Base-by-base conservation (phyloP, 2,113 vertebrate species). In the Cariama cristata region DNA sequence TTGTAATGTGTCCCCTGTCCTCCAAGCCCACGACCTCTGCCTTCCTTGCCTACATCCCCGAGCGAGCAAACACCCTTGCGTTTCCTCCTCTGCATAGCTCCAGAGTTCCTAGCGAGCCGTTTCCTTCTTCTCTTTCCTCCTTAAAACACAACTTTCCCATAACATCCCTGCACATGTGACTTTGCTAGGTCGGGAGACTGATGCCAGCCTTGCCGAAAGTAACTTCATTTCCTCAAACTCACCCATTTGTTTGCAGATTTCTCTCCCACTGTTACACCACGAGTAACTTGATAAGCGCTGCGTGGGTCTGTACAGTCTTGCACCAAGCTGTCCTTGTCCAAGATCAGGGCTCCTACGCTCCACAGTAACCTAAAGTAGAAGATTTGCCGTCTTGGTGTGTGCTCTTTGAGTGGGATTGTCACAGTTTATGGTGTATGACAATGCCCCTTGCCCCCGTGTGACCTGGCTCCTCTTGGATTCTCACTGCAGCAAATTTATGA, bases 201-300 rank as follows among this genome's bases (percentile, higher is more conserved):
- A n/a, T 38, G 22, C 27, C 44, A 35, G 53, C 40, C 30, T 32
- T 42, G 26, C 15, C 30, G 50, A n/a, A 49, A 56, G 28, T 10
- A 5, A 4, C n/a, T n/a, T 18, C 17, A 9, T 50, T 45, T 55
- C 75, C 52, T 47, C 28, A 22, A 10, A 11, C 28, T 45, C 2
- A 1, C 49, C 26, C 12, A 0, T 30, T 40, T 4, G 11, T 4
- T 58, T 14, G 18, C 67, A 49, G 47, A 21, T 58, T 67, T 42
- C 40, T 66, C 32, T 47, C 40, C 44, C 35, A 1, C 1, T 4
- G 1, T 33, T 56, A 27, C 4, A 15, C 42, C 76, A 3, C 0
- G 0, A 47, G 72, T 7, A 33, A 66, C 9, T 18, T 4, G 11
- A 13, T 3, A 1, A 0, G 17, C 30, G 1, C 45, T 30, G 1